Conservation (phyloP, 2,888 invertebrate species). For the Venustoraphidia nigricollis region DNA sequence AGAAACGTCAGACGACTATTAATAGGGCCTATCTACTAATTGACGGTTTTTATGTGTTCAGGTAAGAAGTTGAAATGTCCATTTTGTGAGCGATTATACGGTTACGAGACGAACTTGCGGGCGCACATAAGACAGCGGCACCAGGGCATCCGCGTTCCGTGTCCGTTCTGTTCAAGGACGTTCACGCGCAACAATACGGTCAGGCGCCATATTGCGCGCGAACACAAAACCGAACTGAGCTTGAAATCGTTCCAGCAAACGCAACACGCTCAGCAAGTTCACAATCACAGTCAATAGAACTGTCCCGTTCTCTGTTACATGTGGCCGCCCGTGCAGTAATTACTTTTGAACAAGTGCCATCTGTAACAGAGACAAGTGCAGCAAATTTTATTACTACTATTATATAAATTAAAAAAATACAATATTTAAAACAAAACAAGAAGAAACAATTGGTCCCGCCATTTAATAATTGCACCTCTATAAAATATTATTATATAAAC, state of each 20-base stretch:
- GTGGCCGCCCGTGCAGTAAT: conserved; percentile 2
- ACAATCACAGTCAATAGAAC: conserved; percentile 11
- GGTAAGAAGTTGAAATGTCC: conserved; percentile 86
- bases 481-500: too few species aligned
- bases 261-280: conserved; percentile 41
- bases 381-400: too few species aligned
- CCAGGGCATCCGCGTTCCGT: conserved; percentile 82
- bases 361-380: too few species aligned
- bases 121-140: conserved; percentile 85
- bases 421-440: too few species aligned
- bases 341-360: too few species aligned
- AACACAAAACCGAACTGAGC: conserved; percentile 64
- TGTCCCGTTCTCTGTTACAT: conserved; percentile 7
- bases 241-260: conserved; percentile 45
- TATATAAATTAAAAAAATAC: too few species aligned
- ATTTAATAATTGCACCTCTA: too few species aligned
- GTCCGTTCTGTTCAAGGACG: conserved; percentile 79
- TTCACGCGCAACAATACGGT: conserved; percentile 89
- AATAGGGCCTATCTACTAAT: too few species aligned
- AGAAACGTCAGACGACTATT: too few species aligned
- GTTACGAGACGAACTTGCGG: conserved; percentile 82
- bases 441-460: too few species aligned
- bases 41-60: conserved; percentile 27
- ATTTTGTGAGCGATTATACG: conserved; percentile 82
- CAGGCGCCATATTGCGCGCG: conserved; percentile 77